Conservation (phyloP, 1,140 invertebrate species). For the Zophobas atratus region DNA sequence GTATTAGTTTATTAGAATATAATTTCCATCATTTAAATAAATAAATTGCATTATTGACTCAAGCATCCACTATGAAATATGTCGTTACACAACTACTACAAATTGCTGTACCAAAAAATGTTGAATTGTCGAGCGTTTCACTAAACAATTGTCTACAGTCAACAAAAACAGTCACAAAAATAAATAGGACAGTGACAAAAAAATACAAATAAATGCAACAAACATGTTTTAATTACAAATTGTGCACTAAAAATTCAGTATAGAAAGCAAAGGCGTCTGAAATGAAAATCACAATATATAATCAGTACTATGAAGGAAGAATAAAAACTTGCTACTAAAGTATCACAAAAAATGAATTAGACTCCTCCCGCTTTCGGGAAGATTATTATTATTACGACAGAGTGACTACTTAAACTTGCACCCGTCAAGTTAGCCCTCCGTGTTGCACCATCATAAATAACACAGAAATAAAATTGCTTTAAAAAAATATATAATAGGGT, state of each 20-base stretch:
- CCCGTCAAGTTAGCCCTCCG: slow-evolving; percentile 61
- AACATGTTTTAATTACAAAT: slow-evolving; percentile 9
- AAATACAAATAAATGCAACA: slow-evolving; percentile 25
- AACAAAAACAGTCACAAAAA: slow-evolving; percentile 25
- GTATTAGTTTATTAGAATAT: slow-evolving; percentile 65
- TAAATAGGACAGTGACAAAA: not conserved
- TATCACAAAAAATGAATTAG: slow-evolving; percentile 35
- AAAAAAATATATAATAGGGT: slow-evolving; percentile 54
- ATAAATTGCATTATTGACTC: slow-evolving; percentile 65
- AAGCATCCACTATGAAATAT: slow-evolving; percentile 63
- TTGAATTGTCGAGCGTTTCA: not conserved
- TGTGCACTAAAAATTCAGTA: slow-evolving; percentile 19
- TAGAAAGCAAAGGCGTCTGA: not conserved
- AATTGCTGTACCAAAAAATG: slow-evolving; percentile 26
- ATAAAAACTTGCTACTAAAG: slow-evolving; percentile 34
- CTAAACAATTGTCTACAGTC: slow-evolving; percentile 38
- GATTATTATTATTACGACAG: slow-evolving; percentile 50
- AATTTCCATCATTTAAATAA: slow-evolving; percentile 65
- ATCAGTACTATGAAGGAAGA: slow-evolving; percentile 14
- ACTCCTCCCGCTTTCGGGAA: slow-evolving; percentile 5
- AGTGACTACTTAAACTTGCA: slow-evolving; percentile 58
- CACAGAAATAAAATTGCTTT: slow-evolving; percentile 53
- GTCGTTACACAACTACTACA: slow-evolving; percentile 31
- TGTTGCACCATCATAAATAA: slow-evolving; percentile 44
- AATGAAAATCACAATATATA: not conserved